phyloP scores from a whole-genome alignment of 53 echinoderm and acorn worm genomes.

The Apostichopus leukothele region DNA sequence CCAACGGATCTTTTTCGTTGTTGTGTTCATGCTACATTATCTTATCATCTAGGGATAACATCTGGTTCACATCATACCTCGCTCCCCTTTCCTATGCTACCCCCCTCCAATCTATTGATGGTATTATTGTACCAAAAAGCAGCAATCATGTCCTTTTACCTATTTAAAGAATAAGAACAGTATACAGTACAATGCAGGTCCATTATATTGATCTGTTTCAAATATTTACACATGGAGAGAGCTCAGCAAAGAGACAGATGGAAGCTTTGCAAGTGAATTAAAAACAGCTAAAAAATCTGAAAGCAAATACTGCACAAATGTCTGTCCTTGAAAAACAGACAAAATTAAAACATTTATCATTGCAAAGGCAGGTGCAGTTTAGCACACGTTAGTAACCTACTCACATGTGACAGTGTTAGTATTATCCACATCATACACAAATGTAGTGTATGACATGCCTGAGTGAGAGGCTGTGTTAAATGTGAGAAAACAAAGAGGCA shows the following conservation, averaged over 20 bases:
- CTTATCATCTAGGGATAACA: no score
- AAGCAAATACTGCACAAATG: background rate
- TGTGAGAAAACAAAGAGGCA: background rate
- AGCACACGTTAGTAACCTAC: background rate
- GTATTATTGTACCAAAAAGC: no score
- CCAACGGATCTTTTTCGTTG: no score
- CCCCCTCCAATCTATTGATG: no score
- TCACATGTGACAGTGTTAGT: conserved; percentile 17
- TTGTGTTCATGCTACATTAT: no score
- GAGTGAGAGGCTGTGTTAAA: conserved; percentile 37
- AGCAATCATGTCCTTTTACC: no score
- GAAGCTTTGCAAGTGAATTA: background rate
- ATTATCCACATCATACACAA: conserved; percentile 34
- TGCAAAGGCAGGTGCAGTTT: background rate
- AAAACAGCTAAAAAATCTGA: background rate
- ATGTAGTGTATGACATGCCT: conserved; percentile 23
- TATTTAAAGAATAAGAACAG: no score
- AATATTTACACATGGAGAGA: no score
- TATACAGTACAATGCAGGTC: no score
- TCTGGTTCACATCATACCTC: no score
- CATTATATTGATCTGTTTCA: no score
- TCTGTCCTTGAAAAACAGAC: background rate
- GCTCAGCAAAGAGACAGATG: background rate
- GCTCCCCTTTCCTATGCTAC: no score
- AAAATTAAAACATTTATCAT: background rate